These are phyloP conservation scores for Papilio polytes DNA, from an alignment of 1,140 invertebrate species.

Conservation along the genomic window DNA sequence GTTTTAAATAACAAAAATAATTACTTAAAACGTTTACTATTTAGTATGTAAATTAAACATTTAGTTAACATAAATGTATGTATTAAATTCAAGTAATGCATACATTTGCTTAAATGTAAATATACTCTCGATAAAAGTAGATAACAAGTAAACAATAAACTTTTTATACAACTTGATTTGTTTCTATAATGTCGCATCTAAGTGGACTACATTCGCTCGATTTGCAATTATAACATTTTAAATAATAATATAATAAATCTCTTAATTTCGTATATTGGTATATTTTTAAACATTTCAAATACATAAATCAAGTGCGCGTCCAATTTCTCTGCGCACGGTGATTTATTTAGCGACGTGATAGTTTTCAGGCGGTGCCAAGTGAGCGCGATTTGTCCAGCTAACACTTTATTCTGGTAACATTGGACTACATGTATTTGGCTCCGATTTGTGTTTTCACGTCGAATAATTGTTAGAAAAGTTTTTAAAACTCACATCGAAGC, in stretches of 20 bases:
- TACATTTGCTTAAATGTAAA: background rate
- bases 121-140: background rate
- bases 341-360: slow-evolving; percentile 35
- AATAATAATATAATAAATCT: background rate
- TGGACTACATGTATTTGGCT: slow-evolving; percentile 39
- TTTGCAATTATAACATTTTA: background rate
- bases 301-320: slow-evolving; percentile 36
- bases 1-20: background rate
- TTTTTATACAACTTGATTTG: background rate
- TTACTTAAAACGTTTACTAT: background rate
- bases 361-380: slow-evolving; percentile 39
- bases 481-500: slow-evolving; percentile 24
- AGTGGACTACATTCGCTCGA: background rate
- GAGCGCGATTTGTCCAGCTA: slow-evolving; percentile 38
- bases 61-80: background rate
- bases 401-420: slow-evolving; percentile 41
- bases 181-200: background rate
- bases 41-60: background rate
- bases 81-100: background rate
- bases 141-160: background rate
- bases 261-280: slow-evolving; percentile 7
- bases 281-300: slow-evolving; percentile 37
- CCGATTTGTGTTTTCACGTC: slow-evolving; percentile 27
- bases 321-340: slow-evolving; percentile 36
- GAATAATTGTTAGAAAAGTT: slow-evolving; percentile 38